phyloP scores from a whole-genome alignment of 2,888 invertebrate species.

The Hypolimnas misippus region DNA sequence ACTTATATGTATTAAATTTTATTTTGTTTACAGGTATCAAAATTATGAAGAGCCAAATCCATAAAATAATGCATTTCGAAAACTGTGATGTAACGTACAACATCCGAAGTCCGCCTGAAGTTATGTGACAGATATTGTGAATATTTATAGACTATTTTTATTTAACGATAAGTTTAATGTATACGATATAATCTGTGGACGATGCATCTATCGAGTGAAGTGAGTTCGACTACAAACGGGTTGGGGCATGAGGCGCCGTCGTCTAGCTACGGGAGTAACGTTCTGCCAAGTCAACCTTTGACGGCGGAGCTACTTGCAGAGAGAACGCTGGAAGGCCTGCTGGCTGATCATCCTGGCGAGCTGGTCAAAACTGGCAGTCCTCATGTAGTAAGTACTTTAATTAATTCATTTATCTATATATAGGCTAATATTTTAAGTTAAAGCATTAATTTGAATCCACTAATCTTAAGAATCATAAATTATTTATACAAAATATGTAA shows the following conservation, averaged over 20 bases:
- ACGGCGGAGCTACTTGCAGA: conserved; percentile 93
- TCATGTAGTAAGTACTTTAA: conserved; percentile 87
- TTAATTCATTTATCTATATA: no score
- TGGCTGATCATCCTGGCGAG: conserved; percentile 96
- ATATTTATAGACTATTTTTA: conserved; percentile 46
- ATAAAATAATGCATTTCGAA: conserved; percentile 27
- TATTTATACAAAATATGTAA: no score
- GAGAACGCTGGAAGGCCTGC: conserved; percentile 91
- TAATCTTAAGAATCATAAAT: no score
- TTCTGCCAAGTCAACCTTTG: conserved; percentile 84
- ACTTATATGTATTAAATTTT: neutral
- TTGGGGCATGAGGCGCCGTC: conserved; percentile 78
- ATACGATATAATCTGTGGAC: conserved; percentile 50
- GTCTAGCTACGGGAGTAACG: conserved; percentile 69
- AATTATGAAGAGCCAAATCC: conserved; percentile 24
- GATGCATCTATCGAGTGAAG: conserved; percentile 93
- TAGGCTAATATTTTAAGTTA: no score
- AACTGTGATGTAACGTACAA: conserved; percentile 41
- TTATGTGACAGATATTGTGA: conserved; percentile 71
- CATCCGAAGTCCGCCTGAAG: conserved; percentile 44
- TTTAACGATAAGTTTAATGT: conserved; percentile 38
- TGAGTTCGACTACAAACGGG: conserved; percentile 87
- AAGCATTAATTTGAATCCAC: no score
- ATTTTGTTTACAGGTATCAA: conserved; percentile 40
- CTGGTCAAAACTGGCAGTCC: conserved; percentile 97